Conservation (phyloP, 2,888 invertebrate species). For the Rhogogaster chlorosoma region DNA sequence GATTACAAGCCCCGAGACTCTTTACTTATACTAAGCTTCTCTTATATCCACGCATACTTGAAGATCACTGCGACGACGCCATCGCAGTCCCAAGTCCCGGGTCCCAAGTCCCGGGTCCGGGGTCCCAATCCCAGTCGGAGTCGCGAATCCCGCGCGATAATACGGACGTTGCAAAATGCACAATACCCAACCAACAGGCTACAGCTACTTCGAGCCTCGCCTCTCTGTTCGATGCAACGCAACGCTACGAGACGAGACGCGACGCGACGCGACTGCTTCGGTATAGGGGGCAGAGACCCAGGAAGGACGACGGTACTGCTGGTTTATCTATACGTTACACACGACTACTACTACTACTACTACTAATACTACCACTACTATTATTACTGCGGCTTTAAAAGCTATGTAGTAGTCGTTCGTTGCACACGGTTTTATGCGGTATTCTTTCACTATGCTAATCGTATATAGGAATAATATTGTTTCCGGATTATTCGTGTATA, state of each 20-base stretch:
- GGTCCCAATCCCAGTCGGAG: slow-evolving; percentile 30
- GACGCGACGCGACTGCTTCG: slow-evolving; percentile 62
- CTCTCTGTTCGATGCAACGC: not conserved
- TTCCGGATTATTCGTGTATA: too few relatives aligned
- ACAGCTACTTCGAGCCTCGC: slow-evolving; percentile 2
- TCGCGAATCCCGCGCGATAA: slow-evolving; percentile 44
- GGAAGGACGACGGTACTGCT: slow-evolving; percentile 72
- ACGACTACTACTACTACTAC: not conserved
- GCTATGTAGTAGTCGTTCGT: not conserved
- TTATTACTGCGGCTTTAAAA: not conserved
- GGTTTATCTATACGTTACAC: slow-evolving; percentile 8
- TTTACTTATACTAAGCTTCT: not conserved
- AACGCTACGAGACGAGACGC: slow-evolving; percentile 53
- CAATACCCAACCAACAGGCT: slow-evolving; percentile 5
- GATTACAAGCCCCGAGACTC: not conserved
- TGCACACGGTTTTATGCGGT: not conserved
- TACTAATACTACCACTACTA: not conserved
- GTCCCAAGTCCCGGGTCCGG: too few relatives aligned
- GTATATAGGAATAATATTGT: not conserved
- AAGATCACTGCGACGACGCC: slow-evolving; percentile 9
- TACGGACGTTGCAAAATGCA: slow-evolving; percentile 41
- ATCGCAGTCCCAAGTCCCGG: too few relatives aligned
- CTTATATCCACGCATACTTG: not conserved
- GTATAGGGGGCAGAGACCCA: slow-evolving; percentile 77
- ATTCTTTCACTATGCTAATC: not conserved